Percentiles rank a stretch among this genome's conserved stretches.
These are phyloP conservation scores for Meleagris gallopavo DNA, from an alignment of 2,113 vertebrate species.

Conservation along the genomic window DNA sequence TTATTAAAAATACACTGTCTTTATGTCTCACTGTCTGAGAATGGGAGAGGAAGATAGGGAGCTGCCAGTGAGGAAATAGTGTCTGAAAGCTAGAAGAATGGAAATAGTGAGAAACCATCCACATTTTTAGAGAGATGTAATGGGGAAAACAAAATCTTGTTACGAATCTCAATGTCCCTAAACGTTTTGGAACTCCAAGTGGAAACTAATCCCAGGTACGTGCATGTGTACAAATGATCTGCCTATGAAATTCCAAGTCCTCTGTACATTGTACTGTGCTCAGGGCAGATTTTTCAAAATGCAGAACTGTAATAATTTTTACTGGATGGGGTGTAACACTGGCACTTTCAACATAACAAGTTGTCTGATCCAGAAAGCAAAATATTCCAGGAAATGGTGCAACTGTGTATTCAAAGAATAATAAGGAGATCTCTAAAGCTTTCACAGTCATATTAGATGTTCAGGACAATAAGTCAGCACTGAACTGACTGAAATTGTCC, in stretches of 20 bases:
- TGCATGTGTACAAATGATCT: neutral
- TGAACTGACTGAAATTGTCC: neutral
- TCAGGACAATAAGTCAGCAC: neutral
- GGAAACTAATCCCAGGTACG: slow-evolving; percentile 31
- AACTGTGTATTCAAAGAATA: slow-evolving; percentile 41
- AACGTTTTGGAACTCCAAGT: slow-evolving; percentile 24
- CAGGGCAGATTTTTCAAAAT: neutral
- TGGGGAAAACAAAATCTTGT: slow-evolving; percentile 47
- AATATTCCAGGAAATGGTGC: slow-evolving; percentile 56
- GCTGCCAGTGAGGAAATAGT: slow-evolving; percentile 65
- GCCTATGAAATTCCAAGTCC: neutral
- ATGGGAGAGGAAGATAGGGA: slow-evolving; percentile 62
- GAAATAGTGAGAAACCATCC: slow-evolving; percentile 63
- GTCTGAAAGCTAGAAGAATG: slow-evolving; percentile 60
- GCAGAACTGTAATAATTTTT: neutral
- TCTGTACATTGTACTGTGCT: neutral
- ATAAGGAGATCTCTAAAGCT: neutral
- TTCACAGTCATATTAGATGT: neutral
- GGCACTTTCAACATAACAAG: slow-evolving; percentile 20
- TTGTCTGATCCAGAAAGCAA: slow-evolving; percentile 10
- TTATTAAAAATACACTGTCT: slow-evolving; percentile 36
- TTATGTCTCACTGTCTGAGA: slow-evolving; percentile 70
- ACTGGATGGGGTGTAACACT: slow-evolving; percentile 44
- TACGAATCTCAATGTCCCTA: slow-evolving; percentile 27
- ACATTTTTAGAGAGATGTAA: slow-evolving; percentile 44